phyloP scores from a whole-genome alignment of 1,140 invertebrate species.

The Drosophila pandora region DNA sequence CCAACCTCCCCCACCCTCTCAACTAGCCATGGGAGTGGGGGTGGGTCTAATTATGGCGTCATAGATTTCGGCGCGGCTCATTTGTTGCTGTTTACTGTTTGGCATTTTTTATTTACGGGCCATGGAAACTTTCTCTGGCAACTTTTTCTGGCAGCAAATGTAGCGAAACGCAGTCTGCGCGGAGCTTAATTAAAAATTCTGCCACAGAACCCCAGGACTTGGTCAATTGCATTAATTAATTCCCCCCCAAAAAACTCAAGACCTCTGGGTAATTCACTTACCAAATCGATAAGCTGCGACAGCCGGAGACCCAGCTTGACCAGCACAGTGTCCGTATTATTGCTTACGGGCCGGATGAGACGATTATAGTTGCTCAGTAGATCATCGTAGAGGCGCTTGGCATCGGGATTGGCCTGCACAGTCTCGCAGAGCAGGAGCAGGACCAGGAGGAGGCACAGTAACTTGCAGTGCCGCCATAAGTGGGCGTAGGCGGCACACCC shows the following conservation, averaged over 20 bases:
- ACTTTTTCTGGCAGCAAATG: slow-evolving; percentile 55
- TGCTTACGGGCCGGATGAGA: slow-evolving; percentile 95
- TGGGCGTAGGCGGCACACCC: slow-evolving; percentile 48
- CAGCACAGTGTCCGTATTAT: slow-evolving; percentile 96
- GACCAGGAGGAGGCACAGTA: slow-evolving; percentile 65
- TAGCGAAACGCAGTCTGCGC: slow-evolving; percentile 48
- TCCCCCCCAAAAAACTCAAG: background rate
- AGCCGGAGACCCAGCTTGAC: slow-evolving; percentile 96
- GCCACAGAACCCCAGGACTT: slow-evolving; percentile 1
- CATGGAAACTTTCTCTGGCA: slow-evolving; percentile 28
- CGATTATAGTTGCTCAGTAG: slow-evolving; percentile 98
- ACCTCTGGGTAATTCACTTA: slow-evolving; percentile 84
- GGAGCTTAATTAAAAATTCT: slow-evolving; percentile 69
- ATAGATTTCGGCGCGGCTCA: slow-evolving; percentile 42
- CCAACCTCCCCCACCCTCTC: background rate
- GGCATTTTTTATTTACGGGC: slow-evolving; percentile 56
- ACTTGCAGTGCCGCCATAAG: slow-evolving; percentile 72
- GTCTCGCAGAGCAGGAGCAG: slow-evolving; percentile 75
- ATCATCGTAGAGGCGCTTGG: slow-evolving; percentile 97
- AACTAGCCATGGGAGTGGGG: background rate
- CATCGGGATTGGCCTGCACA: slow-evolving; percentile 90
- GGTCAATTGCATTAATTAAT: slow-evolving; percentile 65
- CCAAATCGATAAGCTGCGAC: slow-evolving; percentile 97
- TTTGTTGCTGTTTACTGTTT: slow-evolving; percentile 58
- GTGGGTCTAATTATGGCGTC: slow-evolving; percentile 24